Conservation (phyloP, 2,797 vertebrate genomes). For the Cyclopterus lumpus region DNA sequence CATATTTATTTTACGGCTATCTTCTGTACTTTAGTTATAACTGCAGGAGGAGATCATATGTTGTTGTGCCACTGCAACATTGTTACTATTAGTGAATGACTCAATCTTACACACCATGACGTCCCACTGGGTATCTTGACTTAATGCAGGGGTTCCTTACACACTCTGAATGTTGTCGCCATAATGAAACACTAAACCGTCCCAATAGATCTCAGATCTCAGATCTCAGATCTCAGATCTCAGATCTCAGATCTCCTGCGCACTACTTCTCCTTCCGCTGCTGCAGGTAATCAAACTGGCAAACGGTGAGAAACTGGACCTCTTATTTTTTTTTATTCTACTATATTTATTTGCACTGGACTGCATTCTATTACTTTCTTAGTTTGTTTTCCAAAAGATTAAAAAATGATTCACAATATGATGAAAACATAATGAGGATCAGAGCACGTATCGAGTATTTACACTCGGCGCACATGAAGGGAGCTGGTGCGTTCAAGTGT, state of each 20-base stretch:
- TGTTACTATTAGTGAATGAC: background rate
- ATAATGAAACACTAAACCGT: background rate
- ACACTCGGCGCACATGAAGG: slow-evolving; percentile 15
- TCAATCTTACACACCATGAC: background rate
- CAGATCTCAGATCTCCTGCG: background rate
- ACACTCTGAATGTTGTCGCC: background rate
- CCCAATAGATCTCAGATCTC: too few species aligned
- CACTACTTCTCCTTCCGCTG: background rate
- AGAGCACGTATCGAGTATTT: slow-evolving; percentile 33
- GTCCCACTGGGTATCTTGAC: too few species aligned
- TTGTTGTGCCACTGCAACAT: background rate
- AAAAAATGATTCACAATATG: background rate
- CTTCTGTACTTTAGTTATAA: background rate
- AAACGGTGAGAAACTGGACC: too few species aligned
- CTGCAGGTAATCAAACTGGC: background rate
- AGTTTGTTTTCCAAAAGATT: too few species aligned
- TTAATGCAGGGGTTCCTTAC: too few species aligned
- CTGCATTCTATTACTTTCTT: too few species aligned
- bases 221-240: too few species aligned
- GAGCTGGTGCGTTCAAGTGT: background rate
- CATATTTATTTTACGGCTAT: too few species aligned
- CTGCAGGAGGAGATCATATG: background rate
- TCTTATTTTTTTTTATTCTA: too few species aligned
- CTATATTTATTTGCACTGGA: too few species aligned
- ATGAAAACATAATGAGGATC: background rate